Evolutionary conservation across 2,797 vertebrate genomes (phyloP).

Genomic region (Artibeus lituratus): DNA sequence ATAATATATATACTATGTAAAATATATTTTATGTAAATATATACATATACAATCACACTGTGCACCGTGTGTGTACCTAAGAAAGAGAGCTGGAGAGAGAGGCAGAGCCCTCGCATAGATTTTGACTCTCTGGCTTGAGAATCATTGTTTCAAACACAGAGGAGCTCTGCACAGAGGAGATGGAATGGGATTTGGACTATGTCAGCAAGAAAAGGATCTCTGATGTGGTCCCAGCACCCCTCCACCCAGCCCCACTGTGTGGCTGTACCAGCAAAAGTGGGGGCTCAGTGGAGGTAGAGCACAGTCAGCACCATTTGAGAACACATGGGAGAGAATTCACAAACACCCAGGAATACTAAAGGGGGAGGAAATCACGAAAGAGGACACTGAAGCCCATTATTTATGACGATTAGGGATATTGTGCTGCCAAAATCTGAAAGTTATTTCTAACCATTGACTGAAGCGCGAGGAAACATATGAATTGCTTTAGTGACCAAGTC

Average conservation of each 20-base stretch:
- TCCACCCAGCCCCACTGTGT: accelerated
- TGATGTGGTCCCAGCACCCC: accelerated
- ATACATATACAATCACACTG: too few relatives aligned
- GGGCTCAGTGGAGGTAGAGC: neutral
- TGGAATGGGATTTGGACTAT: too few relatives aligned
- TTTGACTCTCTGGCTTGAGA: neutral
- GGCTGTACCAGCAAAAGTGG: accelerated
- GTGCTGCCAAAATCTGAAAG: neutral
- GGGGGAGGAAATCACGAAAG: accelerated
- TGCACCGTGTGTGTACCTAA: neutral
- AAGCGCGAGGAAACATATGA: neutral
- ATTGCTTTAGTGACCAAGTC: neutral
- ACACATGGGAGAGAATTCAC: neutral
- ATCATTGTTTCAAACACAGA: neutral
- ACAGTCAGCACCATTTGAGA: accelerated
- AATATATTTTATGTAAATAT: neutral
- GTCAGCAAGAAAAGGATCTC: accelerated
- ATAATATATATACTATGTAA: neutral
- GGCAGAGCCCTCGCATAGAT: neutral
- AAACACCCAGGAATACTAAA: neutral
- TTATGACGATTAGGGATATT: too few relatives aligned
- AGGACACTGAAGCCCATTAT: accelerated
- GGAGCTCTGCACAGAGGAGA: neutral
- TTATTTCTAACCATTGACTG: neutral
- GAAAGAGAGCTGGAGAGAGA: neutral